A percentile compares a stretch with the other conserved stretches of the same genome.
phyloP scores from a whole-genome alignment of 1,140 invertebrate genomes.

The Drosophila kikkawai region DNA sequence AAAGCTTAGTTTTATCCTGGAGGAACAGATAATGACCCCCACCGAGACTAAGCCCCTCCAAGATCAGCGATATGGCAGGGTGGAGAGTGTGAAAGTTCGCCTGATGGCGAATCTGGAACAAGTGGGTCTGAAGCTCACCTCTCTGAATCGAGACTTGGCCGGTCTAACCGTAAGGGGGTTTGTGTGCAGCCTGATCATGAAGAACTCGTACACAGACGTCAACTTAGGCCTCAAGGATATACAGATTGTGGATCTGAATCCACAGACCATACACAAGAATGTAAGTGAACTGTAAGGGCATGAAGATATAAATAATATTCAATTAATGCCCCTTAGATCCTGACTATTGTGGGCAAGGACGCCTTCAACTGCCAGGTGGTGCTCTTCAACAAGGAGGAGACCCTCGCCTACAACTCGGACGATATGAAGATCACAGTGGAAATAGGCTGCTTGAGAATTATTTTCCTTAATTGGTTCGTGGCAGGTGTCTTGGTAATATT shows the following conservation, averaged over 20 bases:
- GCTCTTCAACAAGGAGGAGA: constrained; percentile 89
- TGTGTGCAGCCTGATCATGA: constrained; percentile 88
- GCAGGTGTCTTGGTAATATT: constrained; percentile 90
- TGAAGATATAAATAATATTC: not conserved
- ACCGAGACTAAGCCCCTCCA: constrained; percentile 19
- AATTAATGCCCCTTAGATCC: constrained; percentile 87
- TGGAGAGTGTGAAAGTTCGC: constrained; percentile 90
- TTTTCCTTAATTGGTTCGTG: constrained; percentile 93
- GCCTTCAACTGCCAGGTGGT: constrained; percentile 90
- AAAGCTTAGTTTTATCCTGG: constrained; percentile 63
- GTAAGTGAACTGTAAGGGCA: constrained; percentile 85
- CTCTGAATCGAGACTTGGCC: constrained; percentile 87
- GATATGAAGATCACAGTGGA: constrained; percentile 93
- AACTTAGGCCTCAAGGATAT: constrained; percentile 90
- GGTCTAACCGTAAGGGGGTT: constrained; percentile 87
- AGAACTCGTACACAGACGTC: constrained; percentile 90
- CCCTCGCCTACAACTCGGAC: constrained; percentile 87
- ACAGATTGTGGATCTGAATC: constrained; percentile 90
- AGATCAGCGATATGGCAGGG: constrained; percentile 40
- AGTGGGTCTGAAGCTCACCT: constrained; percentile 88
- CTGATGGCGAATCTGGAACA: constrained; percentile 89
- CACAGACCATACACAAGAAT: constrained; percentile 89
- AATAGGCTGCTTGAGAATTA: constrained; percentile 90
- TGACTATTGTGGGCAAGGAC: constrained; percentile 91
- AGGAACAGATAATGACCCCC: constrained; percentile 52